A percentile compares a stretch with the other conserved stretches of the same genome.
Conservation (phyloP, 1,140 invertebrate genomes). For the Triops cancriformis region DNA sequence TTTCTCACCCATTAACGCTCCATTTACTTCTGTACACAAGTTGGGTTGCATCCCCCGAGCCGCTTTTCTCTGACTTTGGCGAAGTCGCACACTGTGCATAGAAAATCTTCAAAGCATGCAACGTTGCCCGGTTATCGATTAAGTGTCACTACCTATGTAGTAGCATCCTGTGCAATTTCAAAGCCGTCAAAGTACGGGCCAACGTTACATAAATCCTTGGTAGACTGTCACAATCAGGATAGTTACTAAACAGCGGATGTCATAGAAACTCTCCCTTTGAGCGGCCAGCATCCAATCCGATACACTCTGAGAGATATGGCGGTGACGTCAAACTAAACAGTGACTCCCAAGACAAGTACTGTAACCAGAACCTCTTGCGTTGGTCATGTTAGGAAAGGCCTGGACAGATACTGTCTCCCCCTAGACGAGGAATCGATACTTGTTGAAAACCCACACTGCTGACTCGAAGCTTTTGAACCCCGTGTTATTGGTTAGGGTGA, state of each 20-base stretch:
- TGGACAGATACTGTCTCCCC: not conserved
- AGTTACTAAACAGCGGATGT: not conserved
- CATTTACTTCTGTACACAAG: not conserved
- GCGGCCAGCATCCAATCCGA: not conserved
- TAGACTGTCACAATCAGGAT: not conserved
- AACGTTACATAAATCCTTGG: not conserved
- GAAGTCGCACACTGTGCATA: no score
- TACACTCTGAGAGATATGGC: not conserved
- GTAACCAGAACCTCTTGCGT: not conserved
- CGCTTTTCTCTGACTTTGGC: no score
- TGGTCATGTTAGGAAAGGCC: not conserved
- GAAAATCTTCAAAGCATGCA: not conserved
- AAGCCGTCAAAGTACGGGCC: not conserved
- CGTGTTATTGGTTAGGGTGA: not conserved
- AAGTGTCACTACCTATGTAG: not conserved
- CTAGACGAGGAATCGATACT: not conserved
- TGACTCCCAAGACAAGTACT: not conserved
- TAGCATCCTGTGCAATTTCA: not conserved
- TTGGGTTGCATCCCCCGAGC: not conserved
- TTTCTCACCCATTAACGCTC: not conserved
- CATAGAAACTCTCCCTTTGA: not conserved
- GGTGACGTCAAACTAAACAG: not conserved
- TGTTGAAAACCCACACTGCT: not conserved
- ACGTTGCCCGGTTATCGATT: not conserved
- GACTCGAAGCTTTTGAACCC: not conserved